Base-by-base conservation (phyloP, 2,113 vertebrate genomes). In the Platysternon megacephalum region DNA sequence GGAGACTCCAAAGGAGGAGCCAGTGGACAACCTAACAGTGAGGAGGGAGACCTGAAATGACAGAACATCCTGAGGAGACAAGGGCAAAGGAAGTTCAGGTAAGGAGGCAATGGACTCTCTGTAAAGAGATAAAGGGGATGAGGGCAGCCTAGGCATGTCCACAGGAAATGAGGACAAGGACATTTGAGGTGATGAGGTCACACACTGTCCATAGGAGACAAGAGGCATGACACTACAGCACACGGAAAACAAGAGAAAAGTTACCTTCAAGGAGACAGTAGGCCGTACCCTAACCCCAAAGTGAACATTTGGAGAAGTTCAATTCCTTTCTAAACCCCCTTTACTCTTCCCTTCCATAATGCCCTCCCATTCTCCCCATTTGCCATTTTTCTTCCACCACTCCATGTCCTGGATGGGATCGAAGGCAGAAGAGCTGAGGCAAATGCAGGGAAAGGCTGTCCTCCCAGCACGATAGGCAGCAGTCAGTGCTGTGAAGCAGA, bases 191-290 rank as follows among this genome's bases (percentile, higher is more conserved):
- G 91, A 21, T 2, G 8, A 8, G 28, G 1, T 80, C 52, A 26
- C 21, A 85, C 1, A 0, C 8, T 65, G 42, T 39, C n/a, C n/a
- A 12, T 2, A 32, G 90, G 51, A 46, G 0, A 0, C 32, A 76
- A 52, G 12, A 79, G 79, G 14, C 14, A 7, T n/a, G 74, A 84
- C 1, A 68, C n/a, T 13, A 91, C 44, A 22, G 55, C 1, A n/a
- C 28, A 9, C 1, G 14, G 44, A 35, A 21, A 8, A 9, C 8
- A 74, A 85, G 17, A 0, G 0, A 84, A 87, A 1, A 1, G 17
- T 11, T 42, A 88, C n/a, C 8, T 51, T 3, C 1, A 72, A 39
- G n/a, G 65, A 72, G n/a, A 39, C 2, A 1, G 4, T 39, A 76
- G 44, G 17, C 6, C 2, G 5, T 56, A 53, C 1, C 5, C 42